Conservation (phyloP, 1,140 invertebrate genomes). For the Rhagoletis pomonella region DNA sequence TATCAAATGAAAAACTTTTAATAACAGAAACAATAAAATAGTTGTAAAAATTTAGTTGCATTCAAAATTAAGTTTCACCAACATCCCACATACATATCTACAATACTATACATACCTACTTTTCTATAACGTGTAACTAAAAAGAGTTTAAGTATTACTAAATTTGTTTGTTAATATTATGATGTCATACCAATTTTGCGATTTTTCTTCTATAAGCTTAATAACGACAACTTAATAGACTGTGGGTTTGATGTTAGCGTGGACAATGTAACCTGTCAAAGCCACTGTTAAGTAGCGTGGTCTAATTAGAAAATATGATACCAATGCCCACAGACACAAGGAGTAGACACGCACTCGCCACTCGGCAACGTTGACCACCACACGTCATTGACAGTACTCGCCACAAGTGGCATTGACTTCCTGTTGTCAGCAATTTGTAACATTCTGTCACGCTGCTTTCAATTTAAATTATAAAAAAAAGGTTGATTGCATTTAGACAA, state of each 20-base stretch:
- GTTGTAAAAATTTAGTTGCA: too few relatives aligned
- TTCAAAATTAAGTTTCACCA: too few relatives aligned
- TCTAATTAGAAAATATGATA: constrained; percentile 51
- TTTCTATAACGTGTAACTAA: too few relatives aligned
- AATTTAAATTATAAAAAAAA: constrained; percentile 28
- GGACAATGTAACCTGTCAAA: constrained; percentile 40
- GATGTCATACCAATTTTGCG: too few relatives aligned
- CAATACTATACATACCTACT: too few relatives aligned
- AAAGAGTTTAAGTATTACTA: too few relatives aligned
- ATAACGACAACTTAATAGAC: background rate
- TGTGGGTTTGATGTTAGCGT: constrained; percentile 11
- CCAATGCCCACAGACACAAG: constrained; percentile 15
- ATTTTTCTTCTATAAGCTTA: too few relatives aligned
- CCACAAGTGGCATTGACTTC: constrained; percentile 48
- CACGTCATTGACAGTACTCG: constrained; percentile 10
- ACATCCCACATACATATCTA: too few relatives aligned
- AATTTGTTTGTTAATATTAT: too few relatives aligned
- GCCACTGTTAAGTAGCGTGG: background rate
- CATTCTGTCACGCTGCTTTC: constrained; percentile 24
- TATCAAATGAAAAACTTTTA: too few relatives aligned
- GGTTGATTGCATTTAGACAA: constrained; percentile 41
- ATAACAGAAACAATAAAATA: too few relatives aligned
- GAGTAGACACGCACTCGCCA: constrained; percentile 38
- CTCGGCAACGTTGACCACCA: background rate
- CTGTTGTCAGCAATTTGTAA: constrained; percentile 49